Evolutionary conservation across 2,113 vertebrate genomes (phyloP).

Genomic region (Azemiops feae): DNA sequence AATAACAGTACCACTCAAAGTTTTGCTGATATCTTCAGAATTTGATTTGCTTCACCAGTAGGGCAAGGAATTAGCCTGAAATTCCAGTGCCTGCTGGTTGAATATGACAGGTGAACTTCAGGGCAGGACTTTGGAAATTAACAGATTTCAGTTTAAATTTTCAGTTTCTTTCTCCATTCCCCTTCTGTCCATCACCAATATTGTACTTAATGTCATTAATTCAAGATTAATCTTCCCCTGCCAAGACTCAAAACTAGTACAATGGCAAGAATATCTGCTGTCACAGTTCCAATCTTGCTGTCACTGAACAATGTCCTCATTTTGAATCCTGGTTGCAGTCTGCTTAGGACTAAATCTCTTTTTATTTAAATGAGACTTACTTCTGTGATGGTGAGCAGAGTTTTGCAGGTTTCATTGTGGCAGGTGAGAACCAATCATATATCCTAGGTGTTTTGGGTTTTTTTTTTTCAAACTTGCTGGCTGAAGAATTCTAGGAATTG

Average conservation of each 20-base stretch:
- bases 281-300: background rate
- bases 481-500: background rate
- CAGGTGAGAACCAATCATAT: too few relatives aligned
- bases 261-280: background rate
- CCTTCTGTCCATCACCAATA: background rate
- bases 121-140: background rate
- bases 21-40: background rate
- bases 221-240: background rate
- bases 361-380: background rate
- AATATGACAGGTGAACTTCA: background rate
- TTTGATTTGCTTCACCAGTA: background rate
- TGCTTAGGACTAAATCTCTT: background rate
- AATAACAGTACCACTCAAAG: background rate
- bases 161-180: background rate
- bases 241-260: background rate
- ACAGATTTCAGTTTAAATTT: background rate
- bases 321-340: background rate
- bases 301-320: background rate
- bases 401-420: background rate
- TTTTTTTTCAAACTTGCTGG: background rate
- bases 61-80: background rate
- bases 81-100: background rate
- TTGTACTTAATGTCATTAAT: background rate
- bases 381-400: background rate
- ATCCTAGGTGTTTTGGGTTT: too few relatives aligned